phyloP scores from a whole-genome alignment of 2,797 vertebrate genomes.

The Lacerta agilis region DNA sequence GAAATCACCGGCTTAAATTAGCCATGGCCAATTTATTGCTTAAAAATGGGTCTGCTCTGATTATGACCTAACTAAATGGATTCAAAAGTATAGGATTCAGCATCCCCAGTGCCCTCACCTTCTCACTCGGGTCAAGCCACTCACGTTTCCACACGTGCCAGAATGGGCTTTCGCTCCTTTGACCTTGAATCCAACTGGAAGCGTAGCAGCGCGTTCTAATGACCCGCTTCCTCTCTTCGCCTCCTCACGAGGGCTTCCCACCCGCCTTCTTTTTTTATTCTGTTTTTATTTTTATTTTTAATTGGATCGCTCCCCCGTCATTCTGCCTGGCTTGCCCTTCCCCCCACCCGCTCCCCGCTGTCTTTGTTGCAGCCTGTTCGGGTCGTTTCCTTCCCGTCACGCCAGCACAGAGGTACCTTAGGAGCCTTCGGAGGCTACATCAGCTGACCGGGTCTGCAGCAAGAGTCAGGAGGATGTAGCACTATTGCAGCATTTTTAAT shows the following conservation, averaged over 20 bases:
- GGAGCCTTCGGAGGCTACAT: conserved; percentile 17
- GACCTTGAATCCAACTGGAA: not conserved
- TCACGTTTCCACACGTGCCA: not conserved
- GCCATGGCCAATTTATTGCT: too few relatives aligned
- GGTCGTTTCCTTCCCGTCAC: conserved; percentile 9
- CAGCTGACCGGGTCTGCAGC: conserved; percentile 45
- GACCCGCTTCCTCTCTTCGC: not conserved
- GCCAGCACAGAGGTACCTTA: conserved; percentile 11
- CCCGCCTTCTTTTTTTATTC: too few relatives aligned
- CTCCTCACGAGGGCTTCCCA: not conserved
- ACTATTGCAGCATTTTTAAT: conserved; percentile 15
- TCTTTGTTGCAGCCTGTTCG: not conserved
- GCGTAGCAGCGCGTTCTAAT: not conserved
- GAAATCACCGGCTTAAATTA: too few relatives aligned
- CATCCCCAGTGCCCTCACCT: not conserved
- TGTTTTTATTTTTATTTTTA: not conserved
- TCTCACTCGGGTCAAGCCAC: not conserved
- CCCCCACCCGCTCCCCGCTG: not conserved
- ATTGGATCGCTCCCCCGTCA: conserved; percentile 12
- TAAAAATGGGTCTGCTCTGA: too few relatives aligned
- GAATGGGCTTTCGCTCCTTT: not conserved
- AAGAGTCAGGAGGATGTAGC: conserved; percentile 7
- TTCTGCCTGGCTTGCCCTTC: not conserved
- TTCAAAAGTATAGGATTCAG: too few relatives aligned
- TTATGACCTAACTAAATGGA: too few relatives aligned